These are phyloP conservation scores for Poeciliopsis presidionis DNA, from an alignment of 2,797 vertebrate species.

Conservation along the genomic window DNA sequence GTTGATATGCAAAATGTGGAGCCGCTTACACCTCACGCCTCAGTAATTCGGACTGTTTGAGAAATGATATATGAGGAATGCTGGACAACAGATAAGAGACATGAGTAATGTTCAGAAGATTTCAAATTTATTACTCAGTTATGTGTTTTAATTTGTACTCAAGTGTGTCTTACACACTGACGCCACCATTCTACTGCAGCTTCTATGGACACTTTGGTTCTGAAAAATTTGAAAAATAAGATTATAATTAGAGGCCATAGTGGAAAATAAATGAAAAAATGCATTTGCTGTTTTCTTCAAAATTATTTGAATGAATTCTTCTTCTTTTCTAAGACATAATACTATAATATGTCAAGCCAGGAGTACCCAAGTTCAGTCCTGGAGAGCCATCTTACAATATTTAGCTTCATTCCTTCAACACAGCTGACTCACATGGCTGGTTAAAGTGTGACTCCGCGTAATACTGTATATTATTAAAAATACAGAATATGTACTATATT, in stretches of 20 bases:
- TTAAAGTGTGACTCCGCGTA: too few relatives aligned
- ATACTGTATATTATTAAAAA: too few relatives aligned
- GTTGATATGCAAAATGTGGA: constrained; percentile 90
- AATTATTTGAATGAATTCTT: neutral
- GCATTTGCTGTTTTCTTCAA: neutral
- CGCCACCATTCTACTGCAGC: constrained; percentile 22
- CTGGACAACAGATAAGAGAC: constrained; percentile 89
- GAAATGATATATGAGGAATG: constrained; percentile 83
- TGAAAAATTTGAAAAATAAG: constrained; percentile 14
- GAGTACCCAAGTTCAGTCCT: neutral
- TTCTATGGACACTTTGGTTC: constrained; percentile 1
- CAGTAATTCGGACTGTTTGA: constrained; percentile 77
- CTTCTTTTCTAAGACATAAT: neutral
- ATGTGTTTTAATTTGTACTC: constrained; percentile 72
- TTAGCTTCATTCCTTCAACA: neutral
- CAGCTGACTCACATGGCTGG: neutral
- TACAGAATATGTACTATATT: too few relatives aligned
- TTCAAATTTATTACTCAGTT: constrained; percentile 77
- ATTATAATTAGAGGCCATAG: constrained; percentile 10
- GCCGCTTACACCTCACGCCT: constrained; percentile 83
- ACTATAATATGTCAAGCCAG: neutral
- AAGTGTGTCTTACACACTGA: constrained; percentile 46
- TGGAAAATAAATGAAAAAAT: neutral
- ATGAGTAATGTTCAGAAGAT: constrained; percentile 81
- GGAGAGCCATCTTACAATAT: neutral